These are phyloP conservation scores for Hydrolagus affinis DNA, from an alignment of 2,113 vertebrate genomes.

Conservation along the genomic window DNA sequence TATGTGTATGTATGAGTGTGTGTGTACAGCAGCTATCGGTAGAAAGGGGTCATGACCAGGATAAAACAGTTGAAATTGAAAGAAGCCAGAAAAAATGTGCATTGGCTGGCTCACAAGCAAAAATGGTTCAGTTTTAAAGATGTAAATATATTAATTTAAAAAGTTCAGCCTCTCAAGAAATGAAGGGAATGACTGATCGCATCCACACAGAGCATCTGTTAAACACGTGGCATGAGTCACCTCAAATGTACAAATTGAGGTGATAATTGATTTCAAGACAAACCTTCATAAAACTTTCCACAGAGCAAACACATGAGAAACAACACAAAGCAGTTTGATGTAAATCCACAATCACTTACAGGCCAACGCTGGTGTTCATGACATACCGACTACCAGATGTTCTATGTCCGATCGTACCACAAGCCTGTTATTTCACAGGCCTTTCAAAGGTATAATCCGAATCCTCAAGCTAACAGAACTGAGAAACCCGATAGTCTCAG, in stretches of 20 bases:
- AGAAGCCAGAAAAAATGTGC: too few relatives aligned
- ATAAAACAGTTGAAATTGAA: too few relatives aligned
- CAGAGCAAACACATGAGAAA: neutral
- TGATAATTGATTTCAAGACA: neutral
- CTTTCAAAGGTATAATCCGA: neutral
- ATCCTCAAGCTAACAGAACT: neutral
- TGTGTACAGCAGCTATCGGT: too few relatives aligned
- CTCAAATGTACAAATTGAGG: neutral
- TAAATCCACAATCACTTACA: neutral
- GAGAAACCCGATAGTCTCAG: neutral
- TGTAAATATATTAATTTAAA: too few relatives aligned
- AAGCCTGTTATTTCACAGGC: neutral
- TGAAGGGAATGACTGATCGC: neutral
- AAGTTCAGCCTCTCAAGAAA: too few relatives aligned
- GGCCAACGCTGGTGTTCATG: neutral
- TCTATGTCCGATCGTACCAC: neutral
- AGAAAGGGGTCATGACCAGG: too few relatives aligned
- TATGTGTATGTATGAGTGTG: too few relatives aligned
- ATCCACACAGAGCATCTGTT: neutral
- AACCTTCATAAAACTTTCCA: neutral
- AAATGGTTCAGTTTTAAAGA: too few relatives aligned
- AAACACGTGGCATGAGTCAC: neutral
- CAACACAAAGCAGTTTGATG: neutral
- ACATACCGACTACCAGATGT: neutral
- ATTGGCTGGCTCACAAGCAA: too few relatives aligned